Conservation (phyloP, 2,888 invertebrate genomes). For the Trichogramma evanescens region DNA sequence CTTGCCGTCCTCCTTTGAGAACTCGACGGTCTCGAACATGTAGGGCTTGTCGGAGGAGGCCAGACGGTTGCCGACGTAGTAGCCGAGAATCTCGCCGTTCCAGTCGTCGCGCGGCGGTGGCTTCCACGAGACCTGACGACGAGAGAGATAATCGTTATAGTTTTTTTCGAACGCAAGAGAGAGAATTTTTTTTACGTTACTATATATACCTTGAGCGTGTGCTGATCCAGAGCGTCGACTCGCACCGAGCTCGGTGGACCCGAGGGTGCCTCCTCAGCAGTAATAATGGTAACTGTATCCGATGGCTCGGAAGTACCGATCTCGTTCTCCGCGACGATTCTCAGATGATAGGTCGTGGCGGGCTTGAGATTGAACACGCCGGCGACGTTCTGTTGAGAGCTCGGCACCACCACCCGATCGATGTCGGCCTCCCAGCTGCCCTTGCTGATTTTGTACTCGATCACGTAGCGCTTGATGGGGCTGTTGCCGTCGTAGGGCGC, state of each 20-base stretch:
- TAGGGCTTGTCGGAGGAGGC: constrained; percentile 79
- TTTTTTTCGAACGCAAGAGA: not conserved
- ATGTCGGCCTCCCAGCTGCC: constrained; percentile 77
- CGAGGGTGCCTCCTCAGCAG: constrained; percentile 85
- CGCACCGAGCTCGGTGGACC: constrained; percentile 78
- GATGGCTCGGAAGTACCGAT: constrained; percentile 89
- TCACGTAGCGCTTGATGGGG: constrained; percentile 79
- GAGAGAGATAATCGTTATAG: not conserved
- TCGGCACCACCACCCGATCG: constrained; percentile 82
- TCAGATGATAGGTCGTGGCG: constrained; percentile 86
- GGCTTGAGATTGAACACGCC: constrained; percentile 83
- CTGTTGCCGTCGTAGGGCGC: constrained; percentile 89
- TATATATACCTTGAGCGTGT: constrained; percentile 58
- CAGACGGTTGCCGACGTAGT: constrained; percentile 84
- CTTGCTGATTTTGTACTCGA: constrained; percentile 84
- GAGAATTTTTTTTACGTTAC: not conserved
- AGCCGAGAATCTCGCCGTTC: constrained; percentile 87
- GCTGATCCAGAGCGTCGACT: constrained; percentile 81
- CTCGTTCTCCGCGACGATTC: constrained; percentile 89
- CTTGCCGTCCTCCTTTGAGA: constrained; percentile 84
- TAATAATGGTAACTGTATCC: constrained; percentile 88
- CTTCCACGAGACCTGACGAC: constrained; percentile 70
- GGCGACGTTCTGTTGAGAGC: constrained; percentile 74
- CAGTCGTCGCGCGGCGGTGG: constrained; percentile 82
- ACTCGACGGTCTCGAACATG: constrained; percentile 85